These are phyloP conservation scores for Calosoma granatense DNA, from an alignment of 1,140 invertebrate genomes.

Conservation along the genomic window DNA sequence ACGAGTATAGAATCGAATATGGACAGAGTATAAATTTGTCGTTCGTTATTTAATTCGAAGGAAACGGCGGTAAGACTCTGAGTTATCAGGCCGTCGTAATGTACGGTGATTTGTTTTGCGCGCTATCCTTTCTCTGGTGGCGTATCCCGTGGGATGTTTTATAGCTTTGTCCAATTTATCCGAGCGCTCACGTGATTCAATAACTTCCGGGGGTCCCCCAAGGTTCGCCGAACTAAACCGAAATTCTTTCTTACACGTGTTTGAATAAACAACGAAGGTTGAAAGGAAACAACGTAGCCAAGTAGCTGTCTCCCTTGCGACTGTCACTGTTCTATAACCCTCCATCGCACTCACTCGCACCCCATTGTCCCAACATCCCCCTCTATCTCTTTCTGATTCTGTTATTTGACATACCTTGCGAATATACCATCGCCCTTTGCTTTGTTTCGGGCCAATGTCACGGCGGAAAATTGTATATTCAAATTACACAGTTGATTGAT, in stretches of 20 bases:
- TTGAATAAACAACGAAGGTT: neutral
- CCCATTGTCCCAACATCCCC: neutral
- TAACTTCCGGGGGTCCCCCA: neutral
- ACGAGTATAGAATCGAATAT: neutral
- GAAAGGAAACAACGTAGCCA: neutral
- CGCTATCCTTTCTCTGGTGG: neutral
- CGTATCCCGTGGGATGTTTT: neutral
- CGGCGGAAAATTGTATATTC: too few relatives aligned
- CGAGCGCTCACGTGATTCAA: constrained; percentile 3
- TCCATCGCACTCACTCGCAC: neutral
- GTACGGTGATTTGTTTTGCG: constrained; percentile 1
- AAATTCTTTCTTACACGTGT: neutral
- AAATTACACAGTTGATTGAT: too few relatives aligned
- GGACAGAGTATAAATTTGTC: neutral
- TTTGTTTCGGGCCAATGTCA: too few relatives aligned
- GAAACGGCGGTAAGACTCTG: neutral
- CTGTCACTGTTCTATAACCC: too few relatives aligned
- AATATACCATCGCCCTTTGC: neutral
- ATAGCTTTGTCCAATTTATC: neutral
- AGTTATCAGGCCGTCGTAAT: neutral
- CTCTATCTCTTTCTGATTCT: neutral
- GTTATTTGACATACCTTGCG: neutral
- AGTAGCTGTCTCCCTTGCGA: too few relatives aligned
- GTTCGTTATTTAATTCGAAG: constrained; percentile 3
- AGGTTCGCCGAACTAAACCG: neutral